phyloP scores from a whole-genome alignment of 2,888 invertebrate species.

The Platycheirus rosarum region DNA sequence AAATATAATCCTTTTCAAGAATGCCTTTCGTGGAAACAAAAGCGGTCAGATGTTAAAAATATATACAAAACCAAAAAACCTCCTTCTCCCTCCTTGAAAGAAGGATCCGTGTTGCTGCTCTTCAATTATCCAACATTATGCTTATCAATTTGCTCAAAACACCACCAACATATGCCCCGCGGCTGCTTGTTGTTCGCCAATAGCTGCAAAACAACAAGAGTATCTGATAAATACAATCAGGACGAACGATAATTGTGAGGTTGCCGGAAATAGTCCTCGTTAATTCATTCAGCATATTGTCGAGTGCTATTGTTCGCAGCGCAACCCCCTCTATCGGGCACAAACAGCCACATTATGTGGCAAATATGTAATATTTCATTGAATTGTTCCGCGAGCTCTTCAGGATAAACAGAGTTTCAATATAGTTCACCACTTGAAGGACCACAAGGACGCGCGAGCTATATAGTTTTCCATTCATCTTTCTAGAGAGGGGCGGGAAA shows the following conservation, averaged over 20 bases:
- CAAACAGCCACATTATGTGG: slow-evolving; percentile 54
- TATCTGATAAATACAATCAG: slow-evolving; percentile 56
- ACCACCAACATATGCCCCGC: slow-evolving; percentile 53
- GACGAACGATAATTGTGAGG: slow-evolving; percentile 44
- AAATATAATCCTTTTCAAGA: background rate
- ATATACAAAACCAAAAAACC: background rate
- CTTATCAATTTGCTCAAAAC: slow-evolving; percentile 38
- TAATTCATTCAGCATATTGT: slow-evolving; percentile 67
- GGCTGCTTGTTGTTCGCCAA: slow-evolving; percentile 31
- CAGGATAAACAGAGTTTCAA: slow-evolving; percentile 66
- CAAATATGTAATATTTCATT: slow-evolving; percentile 58
- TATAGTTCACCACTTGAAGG: slow-evolving; percentile 48
- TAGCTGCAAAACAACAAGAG: slow-evolving; percentile 32
- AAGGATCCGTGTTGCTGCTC: background rate
- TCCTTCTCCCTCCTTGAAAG: background rate
- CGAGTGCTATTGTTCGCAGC: slow-evolving; percentile 40
- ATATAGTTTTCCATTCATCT: slow-evolving; percentile 62
- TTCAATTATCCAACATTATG: slow-evolving; percentile 34
- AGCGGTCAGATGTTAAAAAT: slow-evolving; percentile 10
- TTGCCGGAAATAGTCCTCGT: slow-evolving; percentile 72
- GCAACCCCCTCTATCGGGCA: slow-evolving; percentile 45
- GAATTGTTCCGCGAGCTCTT: slow-evolving; percentile 44
- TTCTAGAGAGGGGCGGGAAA: slow-evolving; percentile 43
- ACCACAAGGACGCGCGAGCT: slow-evolving; percentile 48
- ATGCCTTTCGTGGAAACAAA: background rate